These are phyloP conservation scores for Upupa epops DNA, from an alignment of 2,113 vertebrate genomes.

Conservation along the genomic window DNA sequence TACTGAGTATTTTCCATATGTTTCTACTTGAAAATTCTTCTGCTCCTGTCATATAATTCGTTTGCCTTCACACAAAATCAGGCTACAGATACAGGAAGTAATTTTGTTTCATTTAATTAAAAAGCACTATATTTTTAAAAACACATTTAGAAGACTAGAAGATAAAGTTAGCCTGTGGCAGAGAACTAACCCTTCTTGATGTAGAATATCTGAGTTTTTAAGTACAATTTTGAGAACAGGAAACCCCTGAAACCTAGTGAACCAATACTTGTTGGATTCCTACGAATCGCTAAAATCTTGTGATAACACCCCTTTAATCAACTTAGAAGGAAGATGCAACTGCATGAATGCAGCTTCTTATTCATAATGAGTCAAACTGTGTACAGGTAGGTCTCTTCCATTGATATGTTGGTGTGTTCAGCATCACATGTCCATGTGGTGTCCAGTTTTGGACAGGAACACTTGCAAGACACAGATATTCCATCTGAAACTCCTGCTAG, in stretches of 20 bases:
- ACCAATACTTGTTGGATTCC: neutral
- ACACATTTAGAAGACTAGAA: neutral
- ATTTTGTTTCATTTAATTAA: neutral
- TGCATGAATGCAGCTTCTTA: too few species aligned
- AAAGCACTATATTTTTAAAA: neutral
- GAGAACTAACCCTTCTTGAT: neutral
- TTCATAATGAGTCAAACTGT: fast-evolving
- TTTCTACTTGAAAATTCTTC: neutral
- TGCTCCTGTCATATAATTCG: neutral
- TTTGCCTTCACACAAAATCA: neutral
- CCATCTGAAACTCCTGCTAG: neutral
- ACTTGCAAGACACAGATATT: neutral
- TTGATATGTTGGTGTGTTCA: fast-evolving
- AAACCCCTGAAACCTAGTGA: neutral
- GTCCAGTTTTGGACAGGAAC: neutral
- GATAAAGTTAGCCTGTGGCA: neutral
- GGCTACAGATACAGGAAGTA: neutral
- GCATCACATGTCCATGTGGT: fast-evolving
- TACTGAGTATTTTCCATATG: neutral
- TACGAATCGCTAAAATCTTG: neutral
- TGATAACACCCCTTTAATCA: neutral
- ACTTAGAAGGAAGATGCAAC: fast-evolving
- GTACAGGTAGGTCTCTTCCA: fast-evolving
- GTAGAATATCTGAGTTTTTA: neutral
- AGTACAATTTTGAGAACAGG: neutral